phyloP scores from a whole-genome alignment of 2,888 invertebrate genomes.

The Troides helena region DNA sequence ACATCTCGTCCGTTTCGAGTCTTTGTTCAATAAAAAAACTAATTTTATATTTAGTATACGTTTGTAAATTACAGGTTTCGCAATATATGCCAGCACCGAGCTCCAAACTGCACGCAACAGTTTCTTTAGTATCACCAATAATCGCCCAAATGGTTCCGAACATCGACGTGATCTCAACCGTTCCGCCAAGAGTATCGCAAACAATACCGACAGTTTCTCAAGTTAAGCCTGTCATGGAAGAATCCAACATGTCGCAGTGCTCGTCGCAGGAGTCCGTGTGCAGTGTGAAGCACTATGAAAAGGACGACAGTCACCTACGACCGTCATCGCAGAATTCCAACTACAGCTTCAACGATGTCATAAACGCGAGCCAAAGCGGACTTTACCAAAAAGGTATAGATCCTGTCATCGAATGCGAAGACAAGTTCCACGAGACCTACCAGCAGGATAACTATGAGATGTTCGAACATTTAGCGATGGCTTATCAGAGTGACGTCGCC shows the following conservation, averaged over 20 bases:
- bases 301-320: slow-evolving; percentile 64
- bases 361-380: slow-evolving; percentile 48
- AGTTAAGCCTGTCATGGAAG: slow-evolving; percentile 19
- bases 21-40: too few relatives aligned
- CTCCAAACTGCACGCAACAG: too few relatives aligned
- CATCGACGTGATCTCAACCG: not conserved
- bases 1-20: too few relatives aligned
- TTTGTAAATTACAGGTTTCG: too few relatives aligned
- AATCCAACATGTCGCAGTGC: slow-evolving; percentile 24
- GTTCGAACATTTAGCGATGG: slow-evolving; percentile 72
- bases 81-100: too few relatives aligned
- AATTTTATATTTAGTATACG: too few relatives aligned
- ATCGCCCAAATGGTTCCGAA: not conserved
- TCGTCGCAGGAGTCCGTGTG: slow-evolving; percentile 61
- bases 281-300: slow-evolving; percentile 54
- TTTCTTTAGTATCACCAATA: not conserved
- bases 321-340: slow-evolving; percentile 68
- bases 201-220: slow-evolving; percentile 4
- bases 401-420: slow-evolving; percentile 40
- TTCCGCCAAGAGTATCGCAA: not conserved
- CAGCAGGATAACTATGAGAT: slow-evolving; percentile 65
- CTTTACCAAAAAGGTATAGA: slow-evolving; percentile 45
- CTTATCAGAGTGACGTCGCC: slow-evolving; percentile 71
- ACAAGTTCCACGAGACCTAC: slow-evolving; percentile 51
- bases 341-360: slow-evolving; percentile 67